Conservation (phyloP, 1,140 invertebrate species). For the Anadara kagoshimensis region DNA sequence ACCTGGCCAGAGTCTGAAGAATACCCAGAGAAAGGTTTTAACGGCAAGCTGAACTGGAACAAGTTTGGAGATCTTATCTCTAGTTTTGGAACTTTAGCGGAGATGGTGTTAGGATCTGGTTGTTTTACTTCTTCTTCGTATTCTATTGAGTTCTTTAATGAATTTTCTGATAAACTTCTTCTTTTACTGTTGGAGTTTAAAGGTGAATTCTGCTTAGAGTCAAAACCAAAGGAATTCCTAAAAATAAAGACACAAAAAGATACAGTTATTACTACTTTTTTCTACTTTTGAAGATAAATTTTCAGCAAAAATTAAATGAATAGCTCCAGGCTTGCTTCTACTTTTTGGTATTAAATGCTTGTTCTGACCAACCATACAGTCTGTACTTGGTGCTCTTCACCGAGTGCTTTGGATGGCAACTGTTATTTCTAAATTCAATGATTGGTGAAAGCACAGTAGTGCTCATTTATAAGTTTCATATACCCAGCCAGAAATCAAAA, state of each 20-base stretch:
- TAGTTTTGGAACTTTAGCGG: constrained; percentile 65
- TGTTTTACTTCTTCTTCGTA: constrained; percentile 37
- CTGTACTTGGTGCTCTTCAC: too few relatives aligned
- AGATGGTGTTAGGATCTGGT: constrained; percentile 21
- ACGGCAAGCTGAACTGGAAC: constrained; percentile 38
- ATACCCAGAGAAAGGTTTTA: constrained; percentile 15
- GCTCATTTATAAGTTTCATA: too few relatives aligned
- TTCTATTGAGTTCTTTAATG: constrained; percentile 46
- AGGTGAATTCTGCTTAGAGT: constrained; percentile 7
- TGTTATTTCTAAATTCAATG: too few relatives aligned
- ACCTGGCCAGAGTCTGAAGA: constrained; percentile 13
- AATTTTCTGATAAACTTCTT: constrained; percentile 60
- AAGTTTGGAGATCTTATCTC: constrained; percentile 62
- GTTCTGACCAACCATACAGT: too few relatives aligned
- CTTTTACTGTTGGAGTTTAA: constrained; percentile 48
- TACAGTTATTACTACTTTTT: too few relatives aligned
- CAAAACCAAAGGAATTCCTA: constrained; percentile 40
- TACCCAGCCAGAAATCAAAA: too few relatives aligned
- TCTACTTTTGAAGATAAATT: too few relatives aligned
- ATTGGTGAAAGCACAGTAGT: too few relatives aligned
- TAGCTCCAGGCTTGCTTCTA: too few relatives aligned
- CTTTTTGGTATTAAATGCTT: too few relatives aligned
- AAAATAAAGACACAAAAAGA: background rate
- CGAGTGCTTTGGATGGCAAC: too few relatives aligned
- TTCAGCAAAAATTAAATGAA: too few relatives aligned